These are phyloP conservation scores for Okapia johnstoni DNA, from an alignment of 2,113 vertebrate species.

Conservation along the genomic window DNA sequence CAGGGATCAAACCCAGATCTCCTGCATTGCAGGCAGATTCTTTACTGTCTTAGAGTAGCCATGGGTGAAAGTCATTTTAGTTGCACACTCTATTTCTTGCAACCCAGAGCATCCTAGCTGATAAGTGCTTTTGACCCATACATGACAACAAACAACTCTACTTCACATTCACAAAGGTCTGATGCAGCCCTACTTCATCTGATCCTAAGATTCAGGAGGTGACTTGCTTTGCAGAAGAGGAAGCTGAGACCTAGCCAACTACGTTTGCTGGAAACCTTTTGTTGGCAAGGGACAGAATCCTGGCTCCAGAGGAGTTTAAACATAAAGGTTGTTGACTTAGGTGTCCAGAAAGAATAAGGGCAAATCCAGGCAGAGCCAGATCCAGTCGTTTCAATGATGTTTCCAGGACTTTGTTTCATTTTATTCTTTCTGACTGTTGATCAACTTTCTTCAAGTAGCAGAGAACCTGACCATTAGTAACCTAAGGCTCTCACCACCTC, in stretches of 20 bases:
- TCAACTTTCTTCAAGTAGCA: background rate
- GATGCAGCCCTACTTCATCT: background rate
- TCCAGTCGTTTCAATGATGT: rapidly evolving
- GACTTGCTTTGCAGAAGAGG: background rate
- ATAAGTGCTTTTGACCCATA: background rate
- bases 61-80: background rate
- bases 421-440: background rate
- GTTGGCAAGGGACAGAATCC: background rate
- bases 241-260: background rate
- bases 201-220: background rate
- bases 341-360: background rate
- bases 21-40: background rate
- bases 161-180: background rate
- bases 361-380: background rate
- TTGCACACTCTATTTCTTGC: background rate
- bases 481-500: rapidly evolving
- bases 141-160: background rate
- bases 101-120: background rate
- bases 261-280: background rate
- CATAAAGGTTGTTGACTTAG: background rate
- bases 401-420: background rate
- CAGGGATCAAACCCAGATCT: background rate
- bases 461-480: background rate
- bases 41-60: background rate
- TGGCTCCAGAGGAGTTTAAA: background rate